Percentiles rank a stretch among this genome's conserved stretches.
Conservation (phyloP, 2,113 vertebrate species). For the Chelonoidis abingdonii region DNA sequence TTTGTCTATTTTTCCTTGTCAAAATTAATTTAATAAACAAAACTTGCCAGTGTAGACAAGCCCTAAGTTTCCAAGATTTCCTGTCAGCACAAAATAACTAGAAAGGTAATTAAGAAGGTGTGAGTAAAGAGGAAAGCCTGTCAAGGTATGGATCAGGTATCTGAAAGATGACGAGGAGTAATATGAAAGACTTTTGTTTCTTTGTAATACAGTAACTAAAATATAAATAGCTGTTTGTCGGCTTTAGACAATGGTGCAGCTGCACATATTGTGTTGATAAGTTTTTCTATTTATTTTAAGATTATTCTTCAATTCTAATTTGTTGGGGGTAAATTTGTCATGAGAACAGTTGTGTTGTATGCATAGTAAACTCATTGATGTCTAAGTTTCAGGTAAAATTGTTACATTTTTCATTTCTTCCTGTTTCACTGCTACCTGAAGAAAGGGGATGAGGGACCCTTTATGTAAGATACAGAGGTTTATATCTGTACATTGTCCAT, state of each 20-base stretch:
- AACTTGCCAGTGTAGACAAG: no score
- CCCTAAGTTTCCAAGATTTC: not conserved
- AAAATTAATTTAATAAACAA: no score
- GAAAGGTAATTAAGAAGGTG: constrained; percentile 1
- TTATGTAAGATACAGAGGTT: not conserved
- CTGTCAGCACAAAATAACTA: not conserved
- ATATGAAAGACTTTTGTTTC: not conserved
- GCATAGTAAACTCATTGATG: not conserved
- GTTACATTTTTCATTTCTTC: accelerated
- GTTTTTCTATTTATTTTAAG: not conserved
- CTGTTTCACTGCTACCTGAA: not conserved
- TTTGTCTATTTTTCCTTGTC: no score
- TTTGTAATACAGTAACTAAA: not conserved
- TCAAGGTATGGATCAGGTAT: not conserved
- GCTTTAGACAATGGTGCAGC: not conserved
- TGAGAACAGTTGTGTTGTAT: not conserved
- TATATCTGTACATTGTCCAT: not conserved
- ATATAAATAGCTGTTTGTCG: not conserved
- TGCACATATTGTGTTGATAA: not conserved
- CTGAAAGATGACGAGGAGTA: not conserved
- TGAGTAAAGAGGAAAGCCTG: not conserved
- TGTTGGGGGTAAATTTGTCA: not conserved
- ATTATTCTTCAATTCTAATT: not conserved
- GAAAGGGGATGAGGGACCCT: not conserved
- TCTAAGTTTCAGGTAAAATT: not conserved